Base-by-base conservation (phyloP, 2,888 invertebrate species). In the Molorchus minor region DNA sequence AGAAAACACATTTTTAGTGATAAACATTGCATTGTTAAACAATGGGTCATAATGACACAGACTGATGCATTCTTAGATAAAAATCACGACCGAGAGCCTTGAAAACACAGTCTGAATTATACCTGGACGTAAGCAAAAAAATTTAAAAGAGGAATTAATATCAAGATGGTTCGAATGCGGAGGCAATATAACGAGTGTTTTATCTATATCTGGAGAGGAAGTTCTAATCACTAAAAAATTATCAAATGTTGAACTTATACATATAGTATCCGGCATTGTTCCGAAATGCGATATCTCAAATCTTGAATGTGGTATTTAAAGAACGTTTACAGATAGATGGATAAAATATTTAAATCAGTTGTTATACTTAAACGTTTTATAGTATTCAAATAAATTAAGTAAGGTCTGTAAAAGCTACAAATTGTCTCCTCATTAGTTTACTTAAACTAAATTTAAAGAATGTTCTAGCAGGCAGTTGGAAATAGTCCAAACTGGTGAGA, bases 31-130 rank as follows among this genome's bases (percentile, higher is more conserved):
- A 64, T 65, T 69, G 68, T 64, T 65, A 70, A 72, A 75, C 75
- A 75, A 75, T 75, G 72, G 71, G 64, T 70, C 71, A 74, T 74
- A 73, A 75, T 73, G 75, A 73, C 74, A 73, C 71, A 73, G 75
- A 71, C 72, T 70, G 73, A 73, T 75, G 71, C 71, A 74, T 75
- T 71, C 65, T 57, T 45, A 65, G 71, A 71, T 73, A 70, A 63
- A 21, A 43, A 64, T 63, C 65, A 15, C 40, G 40, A 52, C 45
- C 45, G 33, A 45, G 38, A 40, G 47, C 55, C 62, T 67, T 44
- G 53, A 52, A 64, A 64, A 65, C 55, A 56, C 56, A 43, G 61
- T 61, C 64, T 56, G 64, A 64, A 49, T 54, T 54, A 47, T 61
- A 58, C 61, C 61, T 64, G 64, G 35, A 25, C 40, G 53, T 16